Evolutionary conservation across 2,113 vertebrate species (phyloP), one percentile per base, ranked within the genome.

Genomic region (Chionodraco myersi): DNA sequence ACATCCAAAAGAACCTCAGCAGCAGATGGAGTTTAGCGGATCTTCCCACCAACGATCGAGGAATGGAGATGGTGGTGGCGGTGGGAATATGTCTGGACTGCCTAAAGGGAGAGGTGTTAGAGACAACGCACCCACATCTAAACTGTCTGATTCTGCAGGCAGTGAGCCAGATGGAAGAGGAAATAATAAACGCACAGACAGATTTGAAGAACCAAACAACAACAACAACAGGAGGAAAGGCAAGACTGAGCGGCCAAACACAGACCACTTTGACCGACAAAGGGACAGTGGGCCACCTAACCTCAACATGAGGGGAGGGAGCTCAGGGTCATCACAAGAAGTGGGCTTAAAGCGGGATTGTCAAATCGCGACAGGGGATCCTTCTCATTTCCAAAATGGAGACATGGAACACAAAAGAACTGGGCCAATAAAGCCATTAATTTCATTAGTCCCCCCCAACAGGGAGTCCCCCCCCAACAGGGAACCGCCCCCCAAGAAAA

Each of bases 391-490:
- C 82, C 96, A 96, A 85, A 98, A 99, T 77, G 98, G 98, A 73
- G 96, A 97, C 75, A 54, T 90, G 52, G 97, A 97, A 48, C 93
- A 95, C 85, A 96, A 96, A 92, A 94, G 96, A 87, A 95, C 96
- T 74, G 98, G 97, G 80, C 97, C 97, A 52, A 97, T 99, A 86
- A 98, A 99, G 90, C 93, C 94, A 0, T 54, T 84, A 61, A 91
- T 91, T 82, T 69, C 84, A 3, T 75, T 56, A 1, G 92, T 84
- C 85, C 85, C 94, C 58, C 66, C 91, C 60, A 69, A 87, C 79
- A 96, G 91, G 75, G 96, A 97, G 1, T 92, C 84, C 84, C 85
- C 94, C 58, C 66, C 91, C 60, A 69, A 87, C 79, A 96, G 91
- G 75, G 96, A 97, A 83, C 94, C 94, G 0, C 79, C 76, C n/a